A percentile compares a stretch with the other conserved stretches of the same genome.
Conservation (phyloP, 2,888 invertebrate genomes). For the Dioctria rufipes region DNA sequence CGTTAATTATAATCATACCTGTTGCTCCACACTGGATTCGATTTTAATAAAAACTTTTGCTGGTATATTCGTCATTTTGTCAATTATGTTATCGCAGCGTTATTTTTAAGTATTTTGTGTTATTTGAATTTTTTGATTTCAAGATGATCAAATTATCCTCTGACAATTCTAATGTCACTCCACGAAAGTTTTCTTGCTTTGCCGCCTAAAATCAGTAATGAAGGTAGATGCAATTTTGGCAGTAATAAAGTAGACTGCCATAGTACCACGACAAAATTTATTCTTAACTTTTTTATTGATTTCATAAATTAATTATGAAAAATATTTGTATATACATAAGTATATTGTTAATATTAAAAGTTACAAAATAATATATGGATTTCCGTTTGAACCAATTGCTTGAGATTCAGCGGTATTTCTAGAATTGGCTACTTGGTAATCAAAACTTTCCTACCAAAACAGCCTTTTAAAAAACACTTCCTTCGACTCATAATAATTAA, state of each 20-base stretch:
- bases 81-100: background rate
- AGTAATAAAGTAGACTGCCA: background rate
- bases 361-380: too few relatives aligned
- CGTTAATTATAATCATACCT: constrained; percentile 60
- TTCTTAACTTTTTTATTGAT: too few relatives aligned
- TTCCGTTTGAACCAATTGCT: too few relatives aligned
- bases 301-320: too few relatives aligned
- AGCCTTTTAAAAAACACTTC: too few relatives aligned
- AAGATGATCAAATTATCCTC: background rate
- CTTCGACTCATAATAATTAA: too few relatives aligned
- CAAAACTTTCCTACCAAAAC: too few relatives aligned
- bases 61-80: constrained; percentile 68
- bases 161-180: constrained; percentile 3
- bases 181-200: background rate
- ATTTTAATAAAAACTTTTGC: constrained; percentile 70
- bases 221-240: background rate
- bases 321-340: too few relatives aligned
- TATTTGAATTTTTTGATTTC: background rate
- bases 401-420: too few relatives aligned
- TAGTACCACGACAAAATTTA: background rate
- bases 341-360: too few relatives aligned
- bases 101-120: background rate
- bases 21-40: constrained; percentile 70
- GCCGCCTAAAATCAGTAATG: constrained; percentile 2
- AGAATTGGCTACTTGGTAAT: too few relatives aligned